Evolutionary conservation across 2,113 vertebrate species (phyloP).

Genomic region (Shinisaurus crocodilurus): DNA sequence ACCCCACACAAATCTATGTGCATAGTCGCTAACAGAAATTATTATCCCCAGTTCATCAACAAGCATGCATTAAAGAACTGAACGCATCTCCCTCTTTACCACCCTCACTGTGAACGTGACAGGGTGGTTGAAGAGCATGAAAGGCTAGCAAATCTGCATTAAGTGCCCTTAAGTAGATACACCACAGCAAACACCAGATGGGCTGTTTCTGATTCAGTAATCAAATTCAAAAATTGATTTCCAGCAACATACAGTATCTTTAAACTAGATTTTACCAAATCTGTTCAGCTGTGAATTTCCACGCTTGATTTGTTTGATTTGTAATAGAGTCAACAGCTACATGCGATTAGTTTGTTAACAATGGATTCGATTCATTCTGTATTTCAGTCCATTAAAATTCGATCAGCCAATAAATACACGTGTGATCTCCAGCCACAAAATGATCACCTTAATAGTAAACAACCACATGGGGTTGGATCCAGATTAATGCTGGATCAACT

Average conservation of each 20-base stretch:
- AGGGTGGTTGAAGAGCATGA: background rate
- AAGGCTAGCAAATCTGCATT: background rate
- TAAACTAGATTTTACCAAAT: background rate
- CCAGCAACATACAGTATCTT: background rate
- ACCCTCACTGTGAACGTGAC: background rate
- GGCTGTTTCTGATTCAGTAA: background rate
- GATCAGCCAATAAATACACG: background rate
- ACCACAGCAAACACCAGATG: background rate
- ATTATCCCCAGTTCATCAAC: background rate
- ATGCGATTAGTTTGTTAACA: background rate
- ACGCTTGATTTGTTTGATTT: background rate
- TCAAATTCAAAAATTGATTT: constrained; percentile 6
- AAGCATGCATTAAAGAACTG: background rate
- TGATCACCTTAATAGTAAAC: background rate
- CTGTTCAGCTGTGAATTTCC: background rate
- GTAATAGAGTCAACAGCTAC: background rate
- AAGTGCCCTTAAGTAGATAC: background rate
- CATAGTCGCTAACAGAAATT: background rate
- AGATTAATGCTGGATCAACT: too few species aligned
- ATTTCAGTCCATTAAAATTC: background rate
- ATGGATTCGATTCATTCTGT: background rate
- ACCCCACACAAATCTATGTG: background rate
- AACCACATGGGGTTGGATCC: background rate
- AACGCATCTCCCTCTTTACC: background rate
- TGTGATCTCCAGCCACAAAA: background rate